phyloP scores from a whole-genome alignment of 2,797 vertebrate genomes.

The Spheniscus humboldti region DNA sequence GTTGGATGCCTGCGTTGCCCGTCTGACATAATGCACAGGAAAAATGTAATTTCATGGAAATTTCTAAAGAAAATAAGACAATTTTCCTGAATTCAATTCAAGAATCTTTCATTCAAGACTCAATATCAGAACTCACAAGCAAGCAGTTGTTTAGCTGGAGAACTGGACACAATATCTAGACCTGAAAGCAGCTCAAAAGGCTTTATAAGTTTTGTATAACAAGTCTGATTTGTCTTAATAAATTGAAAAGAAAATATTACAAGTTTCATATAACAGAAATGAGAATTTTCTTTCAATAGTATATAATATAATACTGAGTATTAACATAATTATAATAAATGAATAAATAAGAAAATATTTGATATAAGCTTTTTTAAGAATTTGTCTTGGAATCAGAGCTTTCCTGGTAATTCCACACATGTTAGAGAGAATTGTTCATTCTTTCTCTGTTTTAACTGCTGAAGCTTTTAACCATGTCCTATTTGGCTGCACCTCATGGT shows the following conservation, averaged over 20 bases:
- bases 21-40: not conserved
- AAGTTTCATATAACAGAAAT: not conserved
- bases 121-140: not conserved
- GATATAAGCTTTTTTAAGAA: not conserved
- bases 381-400: not conserved
- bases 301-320: not conserved
- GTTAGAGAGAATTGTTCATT: not conserved
- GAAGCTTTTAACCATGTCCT: not conserved
- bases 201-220: not conserved
- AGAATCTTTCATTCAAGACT: not conserved
- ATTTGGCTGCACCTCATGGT: not conserved
- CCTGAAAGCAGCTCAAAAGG: not conserved
- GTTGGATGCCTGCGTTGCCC: not conserved
- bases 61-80: not conserved
- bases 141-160: not conserved
- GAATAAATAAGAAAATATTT: not conserved
- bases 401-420: not conserved
- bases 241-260: not conserved
- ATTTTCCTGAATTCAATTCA: not conserved
- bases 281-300: not conserved
- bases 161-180: not conserved
- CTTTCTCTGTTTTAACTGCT: not conserved
- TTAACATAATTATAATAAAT: not conserved
- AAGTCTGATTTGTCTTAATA: not conserved
- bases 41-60: not conserved